phyloP scores from a whole-genome alignment of 2,888 invertebrate species.

The Cheilosia soror region DNA sequence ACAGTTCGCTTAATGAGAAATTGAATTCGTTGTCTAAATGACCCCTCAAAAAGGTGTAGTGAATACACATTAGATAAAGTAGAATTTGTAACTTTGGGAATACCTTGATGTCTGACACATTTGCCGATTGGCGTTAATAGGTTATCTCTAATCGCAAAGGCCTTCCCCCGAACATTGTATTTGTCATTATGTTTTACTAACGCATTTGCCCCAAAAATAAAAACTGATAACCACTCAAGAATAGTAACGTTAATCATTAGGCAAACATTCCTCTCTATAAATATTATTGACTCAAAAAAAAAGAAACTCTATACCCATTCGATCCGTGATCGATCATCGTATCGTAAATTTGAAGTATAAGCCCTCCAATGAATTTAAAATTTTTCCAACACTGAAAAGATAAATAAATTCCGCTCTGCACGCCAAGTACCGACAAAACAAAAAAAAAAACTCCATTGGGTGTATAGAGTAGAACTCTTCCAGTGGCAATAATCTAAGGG shows the following conservation, averaged over 20 bases:
- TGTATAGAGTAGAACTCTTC: conserved; percentile 16
- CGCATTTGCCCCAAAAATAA: neutral
- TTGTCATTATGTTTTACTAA: neutral
- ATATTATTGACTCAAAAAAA: conserved; percentile 8
- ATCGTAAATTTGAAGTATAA: conserved; percentile 42
- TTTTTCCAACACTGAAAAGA: conserved; percentile 15
- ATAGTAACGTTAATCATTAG: neutral
- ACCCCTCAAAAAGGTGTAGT: too few species aligned
- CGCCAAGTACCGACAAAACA: conserved; percentile 18
- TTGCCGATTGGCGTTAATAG: conserved; percentile 2
- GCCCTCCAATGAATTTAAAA: conserved; percentile 46
- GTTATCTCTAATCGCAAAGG: conserved; percentile 25
- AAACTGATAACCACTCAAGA: neutral
- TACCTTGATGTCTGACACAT: conserved; percentile 7
- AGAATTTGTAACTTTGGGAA: too few species aligned
- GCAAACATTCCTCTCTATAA: conserved; percentile 5
- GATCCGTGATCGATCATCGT: conserved; percentile 47
- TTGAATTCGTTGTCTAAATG: too few species aligned
- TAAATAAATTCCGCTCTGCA: neutral
- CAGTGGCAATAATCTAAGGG: conserved; percentile 59
- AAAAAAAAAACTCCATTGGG: neutral
- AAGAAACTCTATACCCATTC: conserved; percentile 19
- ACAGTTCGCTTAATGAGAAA: too few species aligned
- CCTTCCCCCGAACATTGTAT: conserved; percentile 7
- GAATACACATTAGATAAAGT: too few species aligned